A percentile compares a stretch with the other conserved stretches of the same genome.
Conservation (phyloP, 2,113 vertebrate species). For the Carettochelys insculpta region DNA sequence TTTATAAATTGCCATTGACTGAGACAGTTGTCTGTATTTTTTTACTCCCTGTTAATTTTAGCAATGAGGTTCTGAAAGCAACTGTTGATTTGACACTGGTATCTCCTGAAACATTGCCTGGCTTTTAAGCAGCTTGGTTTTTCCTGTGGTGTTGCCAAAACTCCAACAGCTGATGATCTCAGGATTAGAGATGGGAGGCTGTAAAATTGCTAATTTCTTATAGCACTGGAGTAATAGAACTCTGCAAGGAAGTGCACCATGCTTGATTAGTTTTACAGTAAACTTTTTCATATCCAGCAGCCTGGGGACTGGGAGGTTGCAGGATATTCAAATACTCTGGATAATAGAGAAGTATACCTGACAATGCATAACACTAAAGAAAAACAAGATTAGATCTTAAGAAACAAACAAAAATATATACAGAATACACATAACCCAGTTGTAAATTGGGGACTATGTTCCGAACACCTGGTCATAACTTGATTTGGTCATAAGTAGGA, state of each 20-base stretch:
- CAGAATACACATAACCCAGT: too few species aligned
- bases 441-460: too few species aligned
- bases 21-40: constrained; percentile 34
- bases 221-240: constrained; percentile 60
- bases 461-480: too few species aligned
- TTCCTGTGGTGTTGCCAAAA: constrained; percentile 23
- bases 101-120: constrained; percentile 42
- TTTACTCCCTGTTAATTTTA: constrained; percentile 53
- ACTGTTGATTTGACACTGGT: constrained; percentile 34
- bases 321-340: too few species aligned
- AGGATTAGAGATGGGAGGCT: constrained; percentile 64
- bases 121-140: constrained; percentile 49
- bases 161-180: constrained; percentile 55
- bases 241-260: constrained; percentile 62
- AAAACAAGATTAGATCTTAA: too few species aligned
- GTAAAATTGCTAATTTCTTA: constrained; percentile 65
- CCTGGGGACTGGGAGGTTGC: too few species aligned
- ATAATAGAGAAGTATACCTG: too few species aligned
- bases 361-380: too few species aligned
- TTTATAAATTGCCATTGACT: constrained; percentile 24
- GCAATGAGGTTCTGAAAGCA: constrained; percentile 26
- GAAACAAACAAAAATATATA: too few species aligned
- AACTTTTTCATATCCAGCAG: too few species aligned
- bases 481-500: too few species aligned
- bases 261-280: constrained; percentile 61